Base-by-base conservation (phyloP, 2,888 invertebrate genomes). In the Matsumyia berberina region DNA sequence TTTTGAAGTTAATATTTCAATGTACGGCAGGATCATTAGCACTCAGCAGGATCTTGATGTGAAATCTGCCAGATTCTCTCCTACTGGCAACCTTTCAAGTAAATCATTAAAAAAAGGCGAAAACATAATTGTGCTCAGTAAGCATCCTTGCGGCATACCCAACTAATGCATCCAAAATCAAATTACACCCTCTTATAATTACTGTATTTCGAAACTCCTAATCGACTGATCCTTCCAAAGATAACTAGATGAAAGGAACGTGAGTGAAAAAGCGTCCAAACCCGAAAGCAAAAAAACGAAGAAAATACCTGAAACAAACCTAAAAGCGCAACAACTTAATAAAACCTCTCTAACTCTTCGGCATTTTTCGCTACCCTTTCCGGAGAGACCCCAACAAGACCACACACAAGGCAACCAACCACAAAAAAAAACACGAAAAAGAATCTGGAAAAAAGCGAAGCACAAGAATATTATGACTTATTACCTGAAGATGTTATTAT, bases 401-500 rank as follows among this genome's bases (percentile, higher is more conserved):
- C 82, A 82, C 82, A 82, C 82, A 77, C 64, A 64, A 37, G 24
- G 77, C 44, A 53, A 58, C 67, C 46, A 72, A 58, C 58, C 44
- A 39, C 35, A 31, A 78, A 24, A 24, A 44, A 57, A 67, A 66
- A 62, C 8, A 37, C 19, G 31, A 29, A 69, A 69, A 67, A 57
- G 3, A 24, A 17, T 4, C 4, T 9, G 9, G 11, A 35, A 37
- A n/a, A 39, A 55, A 24, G 39, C 42, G 70, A 58, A 82, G 77
- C 66, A 66, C 60, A 81, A 77, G 64, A 77, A 72, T 77, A 82
- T 82, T 82, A 77, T 82, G 82, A 82, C 77, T 82, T 82, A 82
- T 82, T 82, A 82, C 82, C 82, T 77, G 82, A 60, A 82, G 77
- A 82, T 57, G 46, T 58, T 77, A 77, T 76, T 81, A 77, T 70